Conservation (phyloP, 2,113 vertebrate species). For the Epinephelus fuscoguttatus region DNA sequence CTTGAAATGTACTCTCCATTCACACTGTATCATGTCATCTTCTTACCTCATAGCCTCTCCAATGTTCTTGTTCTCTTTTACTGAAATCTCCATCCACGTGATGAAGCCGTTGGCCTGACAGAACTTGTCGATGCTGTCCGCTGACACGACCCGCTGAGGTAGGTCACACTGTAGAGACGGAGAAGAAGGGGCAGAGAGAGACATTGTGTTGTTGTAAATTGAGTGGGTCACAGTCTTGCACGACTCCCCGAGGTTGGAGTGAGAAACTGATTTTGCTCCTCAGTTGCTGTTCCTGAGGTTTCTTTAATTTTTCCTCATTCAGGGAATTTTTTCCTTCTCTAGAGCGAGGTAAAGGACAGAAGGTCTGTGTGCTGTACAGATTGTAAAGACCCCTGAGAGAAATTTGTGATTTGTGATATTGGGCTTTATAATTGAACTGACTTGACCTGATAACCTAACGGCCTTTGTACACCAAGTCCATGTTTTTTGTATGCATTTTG, state of each 20-base stretch:
- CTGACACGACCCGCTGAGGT: slow-evolving; percentile 85
- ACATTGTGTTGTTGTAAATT: background rate
- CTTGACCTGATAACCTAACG: too few species aligned
- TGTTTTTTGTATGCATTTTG: too few species aligned
- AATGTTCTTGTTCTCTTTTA: slow-evolving; percentile 93
- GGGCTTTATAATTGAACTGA: too few species aligned
- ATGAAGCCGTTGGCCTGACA: slow-evolving; percentile 90
- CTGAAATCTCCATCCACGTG: slow-evolving; percentile 91
- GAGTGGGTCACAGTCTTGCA: background rate
- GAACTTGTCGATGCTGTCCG: slow-evolving; percentile 88
- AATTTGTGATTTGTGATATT: too few species aligned
- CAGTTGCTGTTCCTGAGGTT: too few species aligned
- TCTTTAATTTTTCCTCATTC: too few species aligned
- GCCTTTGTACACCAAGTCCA: too few species aligned
- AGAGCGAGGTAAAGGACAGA: too few species aligned
- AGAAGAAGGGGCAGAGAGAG: background rate
- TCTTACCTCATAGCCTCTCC: slow-evolving; percentile 89
- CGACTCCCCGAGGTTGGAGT: background rate
- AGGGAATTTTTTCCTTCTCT: too few species aligned
- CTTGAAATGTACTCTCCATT: background rate
- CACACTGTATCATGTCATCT: background rate
- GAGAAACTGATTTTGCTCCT: background rate
- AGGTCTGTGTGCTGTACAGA: too few species aligned
- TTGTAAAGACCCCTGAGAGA: too few species aligned
- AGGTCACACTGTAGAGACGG: slow-evolving; percentile 87